phyloP scores from a whole-genome alignment of 2,888 invertebrate genomes.

The Sthenelais limicola region DNA sequence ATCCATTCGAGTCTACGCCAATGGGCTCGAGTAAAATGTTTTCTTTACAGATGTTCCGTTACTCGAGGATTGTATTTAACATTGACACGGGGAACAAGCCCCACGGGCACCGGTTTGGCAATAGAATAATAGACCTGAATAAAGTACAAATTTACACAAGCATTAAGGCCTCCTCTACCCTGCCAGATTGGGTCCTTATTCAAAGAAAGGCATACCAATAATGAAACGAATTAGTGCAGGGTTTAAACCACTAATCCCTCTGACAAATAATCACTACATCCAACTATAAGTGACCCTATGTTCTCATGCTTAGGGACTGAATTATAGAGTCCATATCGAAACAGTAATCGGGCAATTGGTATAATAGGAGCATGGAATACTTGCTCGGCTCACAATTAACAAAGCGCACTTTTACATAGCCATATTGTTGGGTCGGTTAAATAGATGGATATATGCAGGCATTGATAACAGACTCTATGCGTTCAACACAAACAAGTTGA shows the following conservation, averaged over 20 bases:
- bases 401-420: too few relatives aligned
- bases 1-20: too few relatives aligned
- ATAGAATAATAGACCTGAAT: conserved; percentile 3
- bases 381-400: too few relatives aligned
- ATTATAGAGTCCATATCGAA: too few relatives aligned
- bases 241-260: conserved; percentile 1
- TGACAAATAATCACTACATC: conserved; percentile 25
- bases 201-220: neutral
- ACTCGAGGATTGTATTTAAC: conserved; percentile 7
- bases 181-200: neutral
- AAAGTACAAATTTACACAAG: conserved; percentile 30
- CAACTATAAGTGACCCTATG: too few relatives aligned
- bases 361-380: too few relatives aligned
- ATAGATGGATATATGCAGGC: too few relatives aligned
- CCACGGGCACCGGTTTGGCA: neutral
- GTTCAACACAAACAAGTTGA: too few relatives aligned
- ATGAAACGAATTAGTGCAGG: conserved; percentile 33
- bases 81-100: conserved; percentile 8
- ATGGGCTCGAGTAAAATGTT: conserved; percentile 36
- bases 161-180: conserved; percentile 13
- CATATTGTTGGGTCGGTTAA: too few relatives aligned
- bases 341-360: too few relatives aligned
- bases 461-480: too few relatives aligned
- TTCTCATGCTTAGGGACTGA: too few relatives aligned
- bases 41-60: conserved; percentile 21